Percentiles rank a stretch among this genome's conserved stretches.
Evolutionary conservation across 2,888 invertebrate genomes (phyloP).

Genomic region (Spicauda simplicius): DNA sequence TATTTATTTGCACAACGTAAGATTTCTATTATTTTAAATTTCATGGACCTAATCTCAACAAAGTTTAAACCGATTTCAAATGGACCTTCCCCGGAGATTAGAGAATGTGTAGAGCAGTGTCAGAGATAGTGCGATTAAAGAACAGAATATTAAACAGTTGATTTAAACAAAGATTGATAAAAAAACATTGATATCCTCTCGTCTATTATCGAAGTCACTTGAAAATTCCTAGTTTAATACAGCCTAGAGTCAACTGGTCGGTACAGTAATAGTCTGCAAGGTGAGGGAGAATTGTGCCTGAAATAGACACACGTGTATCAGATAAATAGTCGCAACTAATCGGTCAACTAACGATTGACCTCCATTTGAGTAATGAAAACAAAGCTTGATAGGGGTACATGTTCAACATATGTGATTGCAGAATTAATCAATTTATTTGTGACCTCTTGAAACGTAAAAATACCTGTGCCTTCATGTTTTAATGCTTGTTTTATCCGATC

Average conservation of each 20-base stretch:
- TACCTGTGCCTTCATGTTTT: no score
- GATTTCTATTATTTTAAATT: no score
- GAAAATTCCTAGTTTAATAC: neutral
- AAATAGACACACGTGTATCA: conserved; percentile 26
- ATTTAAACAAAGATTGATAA: neutral
- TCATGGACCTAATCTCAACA: no score
- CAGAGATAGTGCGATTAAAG: no score
- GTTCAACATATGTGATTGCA: neutral
- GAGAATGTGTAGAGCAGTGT: no score
- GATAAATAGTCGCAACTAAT: conserved; percentile 18
- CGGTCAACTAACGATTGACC: conserved; percentile 24
- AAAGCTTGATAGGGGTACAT: neutral
- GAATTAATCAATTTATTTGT: no score
- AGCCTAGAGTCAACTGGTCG: conserved; percentile 1
- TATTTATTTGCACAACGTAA: no score
- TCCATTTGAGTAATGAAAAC: neutral
- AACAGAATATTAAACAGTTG: no score
- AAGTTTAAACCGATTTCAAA: no score
- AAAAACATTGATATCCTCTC: neutral
- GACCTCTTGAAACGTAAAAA: no score
- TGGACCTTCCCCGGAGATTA: no score
- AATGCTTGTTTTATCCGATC: no score
- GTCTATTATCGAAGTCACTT: neutral
- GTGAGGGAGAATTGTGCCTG: conserved; percentile 21
- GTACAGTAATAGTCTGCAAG: conserved; percentile 14